Base-by-base conservation (phyloP, 92 coral and sea anemone species). In the Phenganax marumi region DNA sequence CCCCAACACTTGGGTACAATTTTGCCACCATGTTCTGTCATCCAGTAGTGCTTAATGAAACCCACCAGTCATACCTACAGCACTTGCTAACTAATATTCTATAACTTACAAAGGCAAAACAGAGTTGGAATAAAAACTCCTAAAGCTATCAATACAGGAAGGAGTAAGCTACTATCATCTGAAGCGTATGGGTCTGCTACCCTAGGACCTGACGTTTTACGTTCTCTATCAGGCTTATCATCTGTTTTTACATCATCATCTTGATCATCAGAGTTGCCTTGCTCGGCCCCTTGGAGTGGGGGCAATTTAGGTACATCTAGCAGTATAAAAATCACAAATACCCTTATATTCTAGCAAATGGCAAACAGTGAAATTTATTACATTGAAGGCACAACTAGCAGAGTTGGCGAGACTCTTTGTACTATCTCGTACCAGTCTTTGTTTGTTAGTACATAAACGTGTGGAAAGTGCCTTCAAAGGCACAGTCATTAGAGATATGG, bases 81-180 rank as follows among this genome's bases (percentile, higher is more conserved):
- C 13, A 53, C 23, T 23, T 25, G 8, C 65, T 75, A 84, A 9
- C 82, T 55, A 62, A 16, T 54, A 51, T 8, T 53, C 86, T 81
- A 96, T 87, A 96, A 80, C 89, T 91, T 96, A 78, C 99, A 96
- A 76, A 96, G 89, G 81, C 99, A 96, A 55, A 96, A 96, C 33
- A 96, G 68, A 9, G 99, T 96, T 22, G 99, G 99, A 61, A 92
- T 85, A 79, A 96, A 96, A 47, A 96, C 99, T 0, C 93, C 99
- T 84, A 96, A 88, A 57, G 99, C 99, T 73, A 96, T 81, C 12
- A 89, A 85, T 73, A 96, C 91, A 12, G 99, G 99, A 62, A 91
- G 87, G 10, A 96, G 86, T 93, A 96, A 91, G 87, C 99, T 96
- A 60, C 93, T 89, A 51, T 96, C 99, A 53, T 96, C 99, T 60